Percentiles rank a stretch among this genome's conserved stretches.
phyloP scores from a whole-genome alignment of 2,113 vertebrate genomes.

The Malaclemys terrapin region DNA sequence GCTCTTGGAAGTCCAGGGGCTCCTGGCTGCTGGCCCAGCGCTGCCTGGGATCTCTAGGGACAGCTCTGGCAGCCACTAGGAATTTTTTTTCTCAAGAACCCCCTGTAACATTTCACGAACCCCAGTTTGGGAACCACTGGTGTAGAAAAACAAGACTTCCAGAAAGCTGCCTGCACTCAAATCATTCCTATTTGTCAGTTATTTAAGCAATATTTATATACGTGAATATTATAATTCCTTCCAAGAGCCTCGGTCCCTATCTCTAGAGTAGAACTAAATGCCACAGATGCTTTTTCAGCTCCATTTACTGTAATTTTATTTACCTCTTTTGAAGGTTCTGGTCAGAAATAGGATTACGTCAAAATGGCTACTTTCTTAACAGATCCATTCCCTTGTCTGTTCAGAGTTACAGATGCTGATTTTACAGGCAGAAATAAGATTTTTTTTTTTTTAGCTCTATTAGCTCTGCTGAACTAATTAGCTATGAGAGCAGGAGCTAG shows the following conservation, averaged over 20 bases:
- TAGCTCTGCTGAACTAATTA: neutral
- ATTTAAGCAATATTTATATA: neutral
- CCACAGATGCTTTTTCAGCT: neutral
- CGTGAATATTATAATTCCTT: neutral
- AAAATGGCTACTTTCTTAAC: neutral
- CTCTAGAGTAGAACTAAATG: neutral
- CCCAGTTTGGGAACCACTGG: too few relatives aligned
- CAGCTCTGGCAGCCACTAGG: too few relatives aligned
- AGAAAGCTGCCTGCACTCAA: neutral
- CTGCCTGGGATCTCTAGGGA: too few relatives aligned
- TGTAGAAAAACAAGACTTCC: neutral
- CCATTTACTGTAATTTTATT: neutral
- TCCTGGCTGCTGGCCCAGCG: rapidly evolving
- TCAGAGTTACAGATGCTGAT: neutral
- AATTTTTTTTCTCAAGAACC: too few relatives aligned
- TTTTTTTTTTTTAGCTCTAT: neutral
- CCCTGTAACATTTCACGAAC: too few relatives aligned
- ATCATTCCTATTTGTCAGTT: neutral
- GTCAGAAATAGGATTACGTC: neutral
- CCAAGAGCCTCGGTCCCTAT: neutral
- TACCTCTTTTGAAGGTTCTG: neutral
- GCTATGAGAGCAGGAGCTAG: neutral
- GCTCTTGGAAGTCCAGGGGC: too few relatives aligned
- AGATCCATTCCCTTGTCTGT: neutral
- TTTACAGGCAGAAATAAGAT: neutral